phyloP scores from a whole-genome alignment of 2,888 invertebrate genomes.

The Tryphoninae sp. region DNA sequence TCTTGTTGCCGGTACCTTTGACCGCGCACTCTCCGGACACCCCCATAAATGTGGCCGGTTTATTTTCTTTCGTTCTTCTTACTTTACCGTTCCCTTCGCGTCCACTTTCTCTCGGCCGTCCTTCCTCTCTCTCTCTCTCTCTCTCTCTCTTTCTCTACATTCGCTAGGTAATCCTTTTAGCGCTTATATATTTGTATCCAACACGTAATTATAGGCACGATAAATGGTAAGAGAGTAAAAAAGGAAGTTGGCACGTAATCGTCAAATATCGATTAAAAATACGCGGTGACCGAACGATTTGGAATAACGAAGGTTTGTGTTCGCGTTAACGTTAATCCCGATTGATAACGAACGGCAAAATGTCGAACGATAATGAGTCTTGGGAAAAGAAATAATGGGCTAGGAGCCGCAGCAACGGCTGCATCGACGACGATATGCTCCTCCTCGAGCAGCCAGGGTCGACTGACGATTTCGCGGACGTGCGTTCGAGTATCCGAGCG shows the following conservation, averaged over 20 bases:
- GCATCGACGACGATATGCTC: slow-evolving; percentile 55
- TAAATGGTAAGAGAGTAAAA: background rate
- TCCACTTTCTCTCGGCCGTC: background rate
- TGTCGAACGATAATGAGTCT: background rate
- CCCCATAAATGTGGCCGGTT: slow-evolving; percentile 78
- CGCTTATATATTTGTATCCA: slow-evolving; percentile 1
- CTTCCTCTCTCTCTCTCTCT: background rate
- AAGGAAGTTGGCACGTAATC: background rate
- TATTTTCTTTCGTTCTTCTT: background rate
- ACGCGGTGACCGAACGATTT: too few relatives aligned
- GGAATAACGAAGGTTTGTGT: too few relatives aligned
- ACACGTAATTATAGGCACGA: background rate
- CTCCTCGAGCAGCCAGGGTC: slow-evolving; percentile 75
- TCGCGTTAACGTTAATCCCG: background rate
- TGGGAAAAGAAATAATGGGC: background rate
- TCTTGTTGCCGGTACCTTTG: slow-evolving; percentile 76
- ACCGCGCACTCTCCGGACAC: slow-evolving; percentile 80
- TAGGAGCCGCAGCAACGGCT: slow-evolving; percentile 41
- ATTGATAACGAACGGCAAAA: background rate
- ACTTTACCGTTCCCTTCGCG: background rate
- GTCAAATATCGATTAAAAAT: too few relatives aligned
- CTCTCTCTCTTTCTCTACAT: background rate
- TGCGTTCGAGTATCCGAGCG: slow-evolving; percentile 75
- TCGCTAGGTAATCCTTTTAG: background rate
- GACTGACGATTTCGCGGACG: slow-evolving; percentile 76